Evolutionary conservation across 1,140 invertebrate species (phyloP), one percentile per base, ranked within the genome.

Genomic region (Agrilus planipennis): DNA sequence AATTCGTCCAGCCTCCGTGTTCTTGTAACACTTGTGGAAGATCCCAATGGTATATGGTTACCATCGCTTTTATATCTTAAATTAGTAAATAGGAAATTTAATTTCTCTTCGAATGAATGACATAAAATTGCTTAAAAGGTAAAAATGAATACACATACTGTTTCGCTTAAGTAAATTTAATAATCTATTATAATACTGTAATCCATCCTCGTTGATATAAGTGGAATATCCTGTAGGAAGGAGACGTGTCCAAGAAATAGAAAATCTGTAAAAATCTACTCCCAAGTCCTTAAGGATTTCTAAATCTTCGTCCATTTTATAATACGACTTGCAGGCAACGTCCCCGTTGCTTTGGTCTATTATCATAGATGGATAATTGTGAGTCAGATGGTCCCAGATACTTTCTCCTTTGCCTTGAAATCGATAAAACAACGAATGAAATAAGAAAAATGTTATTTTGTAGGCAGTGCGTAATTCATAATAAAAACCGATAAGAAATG

Each of bases 161-260:
- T n/a, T n/a, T n/a, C n/a, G n/a, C n/a, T n/a, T n/a, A 2, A 81
- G 55, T 39, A 69, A 68, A 50, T 75, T 59, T 4, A 81, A 69
- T 1, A 82, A 51, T 16, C 68, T 65, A 41, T 76, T 70, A 54
- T 82, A 81, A 51, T 79, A 80, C 0, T 63, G 53, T 1, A 77
- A 50, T 14, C 77, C 78, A 32, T 68, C 67, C 29, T 66, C 58
- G 47, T 78, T 79, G 1, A 77, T 47, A 3, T 60, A 42, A 45
- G 69, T 63, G 2, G 56, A 49, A 27, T 34, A 51, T 7, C 50
- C 50, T 4, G 29, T 40, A 21, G 50, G 50, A 12, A 52, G 41
- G 17, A 52, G 40, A 20, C 71, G 47, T 2, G 68, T 39, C 75
- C 75, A 78, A 10, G 72, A 71, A 41, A 79, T 60, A 0, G 74